Conservation (phyloP, 2,888 invertebrate species). For the Ormyrus labotus region DNA sequence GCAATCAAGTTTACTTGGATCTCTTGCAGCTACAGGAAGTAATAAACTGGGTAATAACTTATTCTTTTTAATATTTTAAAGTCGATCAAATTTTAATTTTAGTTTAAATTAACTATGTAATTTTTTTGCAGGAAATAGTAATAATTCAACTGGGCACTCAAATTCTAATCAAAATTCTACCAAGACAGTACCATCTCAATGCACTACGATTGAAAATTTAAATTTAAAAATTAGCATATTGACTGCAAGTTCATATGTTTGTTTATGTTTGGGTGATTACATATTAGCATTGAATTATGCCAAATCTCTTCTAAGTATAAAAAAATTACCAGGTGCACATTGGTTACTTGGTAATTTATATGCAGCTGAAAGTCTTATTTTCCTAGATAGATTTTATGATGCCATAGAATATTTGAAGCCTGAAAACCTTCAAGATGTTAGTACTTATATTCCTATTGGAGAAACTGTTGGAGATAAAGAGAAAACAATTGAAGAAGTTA, state of each 20-base stretch:
- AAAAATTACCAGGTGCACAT: conserved; percentile 84
- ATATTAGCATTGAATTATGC: conserved; percentile 87
- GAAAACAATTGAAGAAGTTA: conserved; percentile 75
- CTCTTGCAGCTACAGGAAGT: conserved; percentile 39
- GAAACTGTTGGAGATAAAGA: conserved; percentile 71
- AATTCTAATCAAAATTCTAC: conserved; percentile 52
- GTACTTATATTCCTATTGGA: conserved; percentile 72
- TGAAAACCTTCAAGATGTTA: conserved; percentile 81
- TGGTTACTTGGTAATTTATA: conserved; percentile 91
- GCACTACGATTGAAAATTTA: conserved; percentile 65
- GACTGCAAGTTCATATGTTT: conserved; percentile 89
- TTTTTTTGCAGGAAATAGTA: conserved; percentile 27
- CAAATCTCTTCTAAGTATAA: conserved; percentile 83
- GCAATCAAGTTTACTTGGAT: conserved; percentile 53
- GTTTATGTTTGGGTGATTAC: conserved; percentile 90
- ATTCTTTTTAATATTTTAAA: not conserved
- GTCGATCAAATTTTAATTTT: not conserved
- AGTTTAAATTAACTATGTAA: not conserved
- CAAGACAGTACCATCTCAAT: conserved; percentile 61
- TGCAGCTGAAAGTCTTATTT: conserved; percentile 90
- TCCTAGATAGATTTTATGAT: conserved; percentile 88
- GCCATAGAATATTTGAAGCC: conserved; percentile 90
- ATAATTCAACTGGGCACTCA: conserved; percentile 34
- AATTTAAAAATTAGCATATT: conserved; percentile 80
- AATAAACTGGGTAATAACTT: conserved; percentile 53